Evolutionary conservation across 2,113 vertebrate species (phyloP).

Genomic region (Pseudolaguvia tuberculata): DNA sequence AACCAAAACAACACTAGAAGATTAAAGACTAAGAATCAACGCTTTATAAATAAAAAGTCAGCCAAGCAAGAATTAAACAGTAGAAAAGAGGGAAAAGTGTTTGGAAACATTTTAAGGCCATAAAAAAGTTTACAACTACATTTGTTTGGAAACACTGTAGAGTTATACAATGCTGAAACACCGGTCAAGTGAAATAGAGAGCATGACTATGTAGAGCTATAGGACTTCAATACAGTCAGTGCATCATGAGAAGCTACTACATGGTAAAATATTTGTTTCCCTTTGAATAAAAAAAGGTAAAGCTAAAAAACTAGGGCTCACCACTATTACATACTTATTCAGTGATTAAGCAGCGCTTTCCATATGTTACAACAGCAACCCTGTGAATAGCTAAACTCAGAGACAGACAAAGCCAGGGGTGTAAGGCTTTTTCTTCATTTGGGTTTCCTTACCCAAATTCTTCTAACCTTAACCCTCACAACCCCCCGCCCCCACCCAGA

Average conservation of each 20-base stretch:
- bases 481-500: conserved; percentile 49
- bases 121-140: conserved; percentile 84
- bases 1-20: conserved; percentile 81
- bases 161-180: conserved; percentile 77
- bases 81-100: conserved; percentile 63
- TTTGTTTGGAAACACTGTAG: conserved; percentile 73
- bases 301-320: conserved; percentile 68
- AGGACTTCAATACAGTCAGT: conserved; percentile 80
- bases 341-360: conserved; percentile 91
- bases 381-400: conserved; percentile 83
- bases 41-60: conserved; percentile 87
- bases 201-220: conserved; percentile 72
- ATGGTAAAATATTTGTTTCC: conserved; percentile 64
- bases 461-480: conserved; percentile 45
- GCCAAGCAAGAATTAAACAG: conserved; percentile 79
- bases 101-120: conserved; percentile 60
- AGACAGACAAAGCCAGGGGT: conserved; percentile 80
- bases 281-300: conserved; percentile 50
- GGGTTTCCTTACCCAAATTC: conserved; percentile 65
- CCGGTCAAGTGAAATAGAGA: conserved; percentile 78
- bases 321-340: conserved; percentile 81
- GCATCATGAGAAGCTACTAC: conserved; percentile 74
- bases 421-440: conserved; percentile 90
- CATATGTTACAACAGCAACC: conserved; percentile 89
- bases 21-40: conserved; percentile 77